Percentiles rank a stretch among this genome's conserved stretches.
phyloP scores from a whole-genome alignment of 2,888 invertebrate genomes.

The Dexiosoma caninum region DNA sequence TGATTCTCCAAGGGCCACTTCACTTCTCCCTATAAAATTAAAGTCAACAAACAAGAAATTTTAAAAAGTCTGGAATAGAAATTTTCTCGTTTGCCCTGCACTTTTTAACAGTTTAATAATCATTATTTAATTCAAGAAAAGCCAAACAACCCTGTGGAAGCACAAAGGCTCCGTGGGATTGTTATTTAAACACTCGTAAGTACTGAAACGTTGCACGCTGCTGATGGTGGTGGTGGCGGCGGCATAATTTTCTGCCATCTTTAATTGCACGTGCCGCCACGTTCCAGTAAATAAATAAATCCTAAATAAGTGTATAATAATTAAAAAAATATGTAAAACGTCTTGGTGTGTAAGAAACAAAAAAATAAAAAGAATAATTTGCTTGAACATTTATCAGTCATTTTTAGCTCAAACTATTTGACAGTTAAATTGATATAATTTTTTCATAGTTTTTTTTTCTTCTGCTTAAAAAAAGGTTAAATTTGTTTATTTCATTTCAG shows the following conservation, averaged over 20 bases:
- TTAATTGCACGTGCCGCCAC: slow-evolving; percentile 40
- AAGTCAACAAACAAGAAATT: not conserved
- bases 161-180: not conserved
- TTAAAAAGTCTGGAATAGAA: not conserved
- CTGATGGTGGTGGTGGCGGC: not conserved
- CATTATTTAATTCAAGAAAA: not conserved
- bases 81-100: not conserved
- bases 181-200: not conserved
- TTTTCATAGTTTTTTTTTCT: not conserved
- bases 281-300: slow-evolving; percentile 14
- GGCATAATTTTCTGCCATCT: slow-evolving; percentile 16
- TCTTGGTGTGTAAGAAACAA: not conserved
- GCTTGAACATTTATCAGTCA: slow-evolving; percentile 19
- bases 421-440: slow-evolving; percentile 28
- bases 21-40: not conserved
- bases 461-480: slow-evolving; percentile 30
- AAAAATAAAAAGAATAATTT: not conserved
- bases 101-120: slow-evolving; percentile 8
- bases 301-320: slow-evolving; percentile 26
- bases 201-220: not conserved
- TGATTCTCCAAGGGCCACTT: not conserved
- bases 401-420: slow-evolving; percentile 23
- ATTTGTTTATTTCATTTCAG: slow-evolving; percentile 1
- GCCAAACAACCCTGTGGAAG: not conserved
- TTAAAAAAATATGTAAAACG: not conserved